Base-by-base conservation (phyloP, 2,113 vertebrate species). In the human (Homo sapiens) region DNA sequence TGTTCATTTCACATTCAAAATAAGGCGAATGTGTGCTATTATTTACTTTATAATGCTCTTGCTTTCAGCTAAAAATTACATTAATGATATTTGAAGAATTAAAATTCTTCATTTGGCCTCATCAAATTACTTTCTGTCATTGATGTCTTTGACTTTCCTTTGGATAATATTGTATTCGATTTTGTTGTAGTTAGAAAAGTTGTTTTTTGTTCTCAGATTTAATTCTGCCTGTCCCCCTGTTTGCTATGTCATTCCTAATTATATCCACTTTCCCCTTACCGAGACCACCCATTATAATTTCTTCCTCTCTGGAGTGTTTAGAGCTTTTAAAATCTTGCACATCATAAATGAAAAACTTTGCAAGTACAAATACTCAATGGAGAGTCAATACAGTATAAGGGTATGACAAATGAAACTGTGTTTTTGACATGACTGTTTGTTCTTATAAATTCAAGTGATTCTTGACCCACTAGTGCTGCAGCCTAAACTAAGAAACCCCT, bases 311-410 rank as follows among this genome's bases (percentile, higher is more conserved):
- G 27, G 11, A 43, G 64, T 90, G 86, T 92, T 97, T 97, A 90
- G 25, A 95, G 4, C 48, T 72, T 97, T 93, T 68, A 86, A 92
- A 93, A 95, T 96, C 38, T 90, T 94, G 64, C 27, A 94, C 32
- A 64, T 90, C 66, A 83, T 91, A 96, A 96, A 96, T 94, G 85
- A 95, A 94, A 97, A 96, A 96, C 52, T 95, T 88, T 80, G 43
- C 17, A 86, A 89, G 35, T 35, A 50, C 11, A 96, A 78, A 72
- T 73, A 72, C 5, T 93, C 96, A 89, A 83, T 2, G 18, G 59
- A 89, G 32, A 83, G 38, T 85, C 50, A 38, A 8, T 12, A 61
- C 4, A 32, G 25, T 75, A 0, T 35, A 38, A 68, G 81, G 3
- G 45, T 59, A 30, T 52, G 48, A 93, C 35, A 80, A 96, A 45